Evolutionary conservation across 2,113 vertebrate genomes (phyloP).

Genomic region (Setophaga coronata): DNA sequence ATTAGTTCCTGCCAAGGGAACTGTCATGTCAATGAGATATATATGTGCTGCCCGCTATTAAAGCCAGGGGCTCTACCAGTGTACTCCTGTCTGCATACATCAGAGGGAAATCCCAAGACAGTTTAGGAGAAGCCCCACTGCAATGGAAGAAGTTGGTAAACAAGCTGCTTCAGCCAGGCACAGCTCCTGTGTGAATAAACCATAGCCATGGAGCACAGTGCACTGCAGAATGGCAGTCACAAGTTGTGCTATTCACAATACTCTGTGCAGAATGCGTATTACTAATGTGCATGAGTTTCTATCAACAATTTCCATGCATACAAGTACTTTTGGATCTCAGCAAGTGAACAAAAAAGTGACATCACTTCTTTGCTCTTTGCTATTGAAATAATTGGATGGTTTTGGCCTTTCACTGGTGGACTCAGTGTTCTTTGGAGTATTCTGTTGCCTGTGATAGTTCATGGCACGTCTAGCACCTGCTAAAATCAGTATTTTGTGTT

Average conservation of each 20-base stretch:
- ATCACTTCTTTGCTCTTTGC: background rate
- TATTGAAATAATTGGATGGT: background rate
- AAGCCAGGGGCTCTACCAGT: background rate
- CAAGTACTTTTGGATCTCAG: background rate
- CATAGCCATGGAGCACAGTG: background rate
- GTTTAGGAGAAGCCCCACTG: background rate
- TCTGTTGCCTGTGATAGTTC: background rate
- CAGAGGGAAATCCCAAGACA: background rate
- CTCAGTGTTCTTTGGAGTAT: background rate
- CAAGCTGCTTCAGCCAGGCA: background rate
- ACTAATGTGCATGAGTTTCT: background rate
- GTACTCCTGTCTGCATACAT: background rate
- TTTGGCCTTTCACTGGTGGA: background rate
- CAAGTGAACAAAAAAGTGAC: background rate
- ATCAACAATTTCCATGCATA: background rate
- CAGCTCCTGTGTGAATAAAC: background rate
- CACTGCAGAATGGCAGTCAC: background rate
- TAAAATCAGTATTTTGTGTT: background rate
- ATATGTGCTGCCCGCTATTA: background rate
- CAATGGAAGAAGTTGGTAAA: background rate
- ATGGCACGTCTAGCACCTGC: background rate
- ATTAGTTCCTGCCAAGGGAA: background rate
- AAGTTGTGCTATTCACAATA: background rate
- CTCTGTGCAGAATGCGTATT: constrained; percentile 29
- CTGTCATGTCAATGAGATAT: background rate